Percentiles rank a stretch among this genome's conserved stretches.
phyloP scores from a whole-genome alignment of 2,113 vertebrate species.

The Picathartes gymnocephalus region DNA sequence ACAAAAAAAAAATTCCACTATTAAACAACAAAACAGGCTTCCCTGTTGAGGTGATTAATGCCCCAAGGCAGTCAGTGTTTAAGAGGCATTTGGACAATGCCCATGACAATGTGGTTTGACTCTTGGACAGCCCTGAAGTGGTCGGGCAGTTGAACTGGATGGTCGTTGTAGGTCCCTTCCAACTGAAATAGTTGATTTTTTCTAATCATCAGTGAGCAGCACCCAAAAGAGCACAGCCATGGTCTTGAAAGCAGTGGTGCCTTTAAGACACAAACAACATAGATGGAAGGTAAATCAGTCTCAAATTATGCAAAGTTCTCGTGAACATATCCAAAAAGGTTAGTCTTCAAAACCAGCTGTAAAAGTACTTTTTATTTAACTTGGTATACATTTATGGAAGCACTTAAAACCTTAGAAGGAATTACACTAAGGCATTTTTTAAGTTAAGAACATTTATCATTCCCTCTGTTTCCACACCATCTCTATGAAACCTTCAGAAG shows the following conservation, averaged over 20 bases:
- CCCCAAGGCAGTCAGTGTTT: not conserved
- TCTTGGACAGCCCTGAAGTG: not conserved
- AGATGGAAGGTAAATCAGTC: not conserved
- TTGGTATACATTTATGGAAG: not conserved
- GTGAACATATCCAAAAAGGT: not conserved
- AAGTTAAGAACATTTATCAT: not conserved
- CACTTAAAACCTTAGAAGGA: not conserved
- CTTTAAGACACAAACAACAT: not conserved
- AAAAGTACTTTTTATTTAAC: not conserved
- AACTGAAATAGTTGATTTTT: not conserved
- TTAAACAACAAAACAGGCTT: not conserved
- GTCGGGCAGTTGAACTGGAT: not conserved
- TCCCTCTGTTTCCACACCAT: not conserved
- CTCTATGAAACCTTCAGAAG: not conserved
- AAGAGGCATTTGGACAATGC: not conserved
- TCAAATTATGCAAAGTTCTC: not conserved
- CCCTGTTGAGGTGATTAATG: not conserved
- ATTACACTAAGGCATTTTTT: not conserved
- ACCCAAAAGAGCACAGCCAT: not conserved
- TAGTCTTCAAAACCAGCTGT: not conserved
- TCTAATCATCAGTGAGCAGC: not conserved
- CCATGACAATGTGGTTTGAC: not conserved
- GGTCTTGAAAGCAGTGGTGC: not conserved
- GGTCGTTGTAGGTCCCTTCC: not conserved
- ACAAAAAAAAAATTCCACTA: not conserved